These are phyloP conservation scores for Caenorhabditis wallacei DNA, from an alignment of 2,888 invertebrate species.

Conservation along the genomic window DNA sequence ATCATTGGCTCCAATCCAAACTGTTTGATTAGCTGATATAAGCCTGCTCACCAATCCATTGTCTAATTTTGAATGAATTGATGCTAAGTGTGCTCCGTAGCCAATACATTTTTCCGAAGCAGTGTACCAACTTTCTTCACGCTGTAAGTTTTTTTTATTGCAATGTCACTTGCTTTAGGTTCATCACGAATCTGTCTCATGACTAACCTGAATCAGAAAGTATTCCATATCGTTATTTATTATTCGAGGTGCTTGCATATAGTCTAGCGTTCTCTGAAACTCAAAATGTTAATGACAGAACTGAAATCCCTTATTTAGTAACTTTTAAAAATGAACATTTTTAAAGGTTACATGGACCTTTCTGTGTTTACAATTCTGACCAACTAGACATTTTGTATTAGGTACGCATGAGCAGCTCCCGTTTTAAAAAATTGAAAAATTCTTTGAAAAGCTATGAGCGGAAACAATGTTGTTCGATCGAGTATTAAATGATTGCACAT, in stretches of 20 bases:
- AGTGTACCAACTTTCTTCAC: constrained; percentile 68
- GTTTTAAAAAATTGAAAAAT: not conserved
- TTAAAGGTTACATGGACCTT: too few species aligned
- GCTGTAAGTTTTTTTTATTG: constrained; percentile 37
- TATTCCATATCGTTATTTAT: constrained; percentile 37
- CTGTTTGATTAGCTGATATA: constrained; percentile 38
- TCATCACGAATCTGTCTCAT: not conserved
- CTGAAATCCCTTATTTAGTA: too few species aligned
- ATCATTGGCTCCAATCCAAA: constrained; percentile 75
- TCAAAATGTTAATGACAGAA: not conserved
- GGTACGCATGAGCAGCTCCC: not conserved
- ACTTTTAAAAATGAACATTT: too few species aligned
- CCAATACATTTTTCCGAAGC: constrained; percentile 73
- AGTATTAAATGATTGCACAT: too few species aligned
- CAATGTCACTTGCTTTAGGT: not conserved
- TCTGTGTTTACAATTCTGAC: too few species aligned
- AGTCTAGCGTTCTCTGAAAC: constrained; percentile 49
- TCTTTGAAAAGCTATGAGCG: not conserved
- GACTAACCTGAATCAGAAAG: constrained; percentile 30
- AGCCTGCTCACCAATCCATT: constrained; percentile 66
- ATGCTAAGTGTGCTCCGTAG: constrained; percentile 73
- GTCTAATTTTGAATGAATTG: constrained; percentile 64
- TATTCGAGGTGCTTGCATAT: constrained; percentile 44
- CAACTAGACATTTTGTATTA: not conserved
- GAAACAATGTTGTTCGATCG: too few species aligned